phyloP scores from a whole-genome alignment of 1,140 invertebrate genomes.

The Contarinia nasturtii region DNA sequence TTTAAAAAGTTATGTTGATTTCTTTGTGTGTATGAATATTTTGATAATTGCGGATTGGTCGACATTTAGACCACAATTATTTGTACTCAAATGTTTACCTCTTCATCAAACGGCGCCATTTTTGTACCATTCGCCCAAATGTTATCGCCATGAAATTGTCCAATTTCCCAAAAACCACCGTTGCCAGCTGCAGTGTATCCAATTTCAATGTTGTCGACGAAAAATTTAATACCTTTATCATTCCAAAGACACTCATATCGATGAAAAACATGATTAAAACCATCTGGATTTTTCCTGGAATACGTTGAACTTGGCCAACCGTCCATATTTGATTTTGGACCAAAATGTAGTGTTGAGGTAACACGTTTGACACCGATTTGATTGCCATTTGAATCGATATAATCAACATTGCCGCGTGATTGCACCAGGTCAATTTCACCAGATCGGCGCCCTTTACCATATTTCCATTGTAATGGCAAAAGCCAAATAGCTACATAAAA shows the following conservation, averaged over 20 bases:
- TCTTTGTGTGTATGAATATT: too few relatives aligned
- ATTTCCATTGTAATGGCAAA: slow-evolving; percentile 31
- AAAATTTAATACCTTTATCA: slow-evolving; percentile 8
- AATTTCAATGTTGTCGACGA: slow-evolving; percentile 8
- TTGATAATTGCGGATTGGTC: too few relatives aligned
- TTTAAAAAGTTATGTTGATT: too few relatives aligned
- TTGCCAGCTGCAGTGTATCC: slow-evolving; percentile 12
- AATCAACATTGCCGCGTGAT: slow-evolving; percentile 33
- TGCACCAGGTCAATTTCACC: slow-evolving; percentile 35
- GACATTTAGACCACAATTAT: too few relatives aligned
- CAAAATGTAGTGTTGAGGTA: slow-evolving; percentile 39
- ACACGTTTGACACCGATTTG: slow-evolving; percentile 36
- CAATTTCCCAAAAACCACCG: slow-evolving; percentile 21
- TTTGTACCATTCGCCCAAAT: slow-evolving; percentile 22
- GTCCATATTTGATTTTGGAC: slow-evolving; percentile 31
- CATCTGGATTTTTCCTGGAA: slow-evolving; percentile 21
- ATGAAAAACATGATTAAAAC: slow-evolving; percentile 4
- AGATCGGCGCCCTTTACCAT: slow-evolving; percentile 34
- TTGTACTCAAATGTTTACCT: too few relatives aligned
- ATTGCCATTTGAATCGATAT: slow-evolving; percentile 21
- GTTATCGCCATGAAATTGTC: slow-evolving; percentile 13
- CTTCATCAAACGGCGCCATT: slow-evolving; percentile 34
- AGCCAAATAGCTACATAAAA: slow-evolving; percentile 33
- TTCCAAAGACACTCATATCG: slow-evolving; percentile 10
- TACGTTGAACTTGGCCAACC: slow-evolving; percentile 24